Percentiles rank a stretch among this genome's conserved stretches.
These are phyloP conservation scores for Sebastes jordani DNA, from an alignment of 2,797 vertebrate genomes.

Conservation along the genomic window DNA sequence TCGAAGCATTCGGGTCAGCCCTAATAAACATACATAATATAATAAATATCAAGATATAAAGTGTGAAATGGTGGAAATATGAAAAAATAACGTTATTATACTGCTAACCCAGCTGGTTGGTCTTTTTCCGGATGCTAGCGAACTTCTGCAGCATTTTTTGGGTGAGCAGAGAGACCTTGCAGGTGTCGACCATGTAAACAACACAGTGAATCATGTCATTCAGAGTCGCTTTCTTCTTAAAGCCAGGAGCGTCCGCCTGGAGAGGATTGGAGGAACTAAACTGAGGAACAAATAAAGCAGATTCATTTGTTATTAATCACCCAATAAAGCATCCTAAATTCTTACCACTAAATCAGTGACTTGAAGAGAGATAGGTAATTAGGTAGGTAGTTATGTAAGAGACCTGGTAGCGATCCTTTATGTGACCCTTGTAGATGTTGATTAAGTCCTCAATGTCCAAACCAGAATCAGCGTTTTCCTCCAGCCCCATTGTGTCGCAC, in stretches of 20 bases:
- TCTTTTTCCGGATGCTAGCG: conserved; percentile 59
- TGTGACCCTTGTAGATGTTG: conserved; percentile 75
- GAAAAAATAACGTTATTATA: conserved; percentile 9
- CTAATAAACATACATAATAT: background rate
- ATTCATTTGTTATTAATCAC: too few relatives aligned
- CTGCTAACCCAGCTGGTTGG: conserved; percentile 69
- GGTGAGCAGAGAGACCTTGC: conserved; percentile 63
- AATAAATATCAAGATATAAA: too few relatives aligned
- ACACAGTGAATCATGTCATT: conserved; percentile 74
- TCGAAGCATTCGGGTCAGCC: too few relatives aligned
- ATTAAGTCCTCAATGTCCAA: conserved; percentile 73
- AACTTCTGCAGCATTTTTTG: conserved; percentile 70
- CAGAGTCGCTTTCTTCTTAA: conserved; percentile 35
- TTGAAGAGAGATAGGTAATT: too few relatives aligned
- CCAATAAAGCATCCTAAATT: background rate
- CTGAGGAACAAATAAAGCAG: conserved; percentile 32
- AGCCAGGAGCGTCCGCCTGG: conserved; percentile 40
- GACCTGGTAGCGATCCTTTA: conserved; percentile 72
- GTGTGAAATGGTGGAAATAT: background rate
- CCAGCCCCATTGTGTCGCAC: conserved; percentile 83
- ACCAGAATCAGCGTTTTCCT: conserved; percentile 64
- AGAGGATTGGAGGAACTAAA: conserved; percentile 64
- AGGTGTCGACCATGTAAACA: conserved; percentile 69
- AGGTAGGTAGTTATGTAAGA: background rate
- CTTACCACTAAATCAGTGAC: background rate